Conservation (phyloP, 2,888 invertebrate genomes). For the Conus canariensis region DNA sequence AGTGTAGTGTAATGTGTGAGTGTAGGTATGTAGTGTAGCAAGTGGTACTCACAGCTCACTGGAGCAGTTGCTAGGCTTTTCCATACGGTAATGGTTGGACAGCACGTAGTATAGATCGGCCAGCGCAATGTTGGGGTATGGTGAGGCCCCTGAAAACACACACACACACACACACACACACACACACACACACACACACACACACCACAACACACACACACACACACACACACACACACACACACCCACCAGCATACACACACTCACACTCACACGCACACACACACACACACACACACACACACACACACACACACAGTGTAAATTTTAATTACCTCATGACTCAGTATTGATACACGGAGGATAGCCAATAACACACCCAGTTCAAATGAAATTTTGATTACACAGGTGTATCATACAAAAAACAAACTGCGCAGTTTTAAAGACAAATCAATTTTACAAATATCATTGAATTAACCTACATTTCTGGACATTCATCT, state of each 20-base stretch:
- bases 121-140: constrained; percentile 74
- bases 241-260: not conserved
- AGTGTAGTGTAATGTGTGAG: not conserved
- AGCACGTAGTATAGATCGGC: constrained; percentile 74
- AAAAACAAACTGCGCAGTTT: no score
- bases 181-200: no score
- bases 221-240: not conserved
- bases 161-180: no score
- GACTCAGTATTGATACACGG: no score
- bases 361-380: no score
- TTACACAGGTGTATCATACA: no score
- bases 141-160: constrained; percentile 70
- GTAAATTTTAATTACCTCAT: not conserved
- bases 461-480: no score
- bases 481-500: no score
- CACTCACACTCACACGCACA: no score
- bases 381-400: no score
- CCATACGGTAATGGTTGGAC: constrained; percentile 76
- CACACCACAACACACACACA: no score
- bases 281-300: not conserved
- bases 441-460: no score
- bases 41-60: constrained; percentile 72
- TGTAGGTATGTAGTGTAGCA: not conserved
- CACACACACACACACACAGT: not conserved
- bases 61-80: constrained; percentile 75